Base-by-base conservation (phyloP, 2,797 vertebrate species). In the Discoglossus pictus region DNA sequence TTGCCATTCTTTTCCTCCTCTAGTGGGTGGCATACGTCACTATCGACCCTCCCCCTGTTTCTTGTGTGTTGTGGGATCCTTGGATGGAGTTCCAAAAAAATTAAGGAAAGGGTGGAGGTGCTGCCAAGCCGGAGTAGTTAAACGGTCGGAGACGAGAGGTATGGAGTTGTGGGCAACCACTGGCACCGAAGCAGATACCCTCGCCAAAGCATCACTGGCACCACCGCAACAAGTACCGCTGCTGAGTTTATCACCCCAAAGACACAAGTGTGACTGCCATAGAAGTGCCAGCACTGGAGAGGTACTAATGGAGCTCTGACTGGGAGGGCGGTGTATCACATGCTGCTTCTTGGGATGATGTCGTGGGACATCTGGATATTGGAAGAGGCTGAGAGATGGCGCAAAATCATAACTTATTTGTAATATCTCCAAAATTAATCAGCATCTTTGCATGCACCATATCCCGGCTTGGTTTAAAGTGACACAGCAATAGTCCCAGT, bases 301-400 rank as follows among this genome's bases (percentile, higher is more conserved):
- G 67, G 67, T 69, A 69, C 50, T 58, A 27, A 43, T 50, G 48
- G 38, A 39, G 5, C n/a, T n/a, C n/a, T n/a, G n/a, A n/a, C n/a
- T n/a, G n/a, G n/a, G 38, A n/a, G 3, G 2, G 21, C 18, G 46
- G 34, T 10, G 27, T 15, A 12, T 27, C 6, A 47, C 31, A 23
- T 62, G 47, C 11, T 27, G 36, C 13, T 16, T 43, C 13, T 43
- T 43, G 18, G 20, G 17, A 7, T 21, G 5, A 46, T 46, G 43
- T 20, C 13, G n/a, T n/a, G n/a, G n/a, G n/a, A n/a, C n/a, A n/a
- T n/a, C n/a, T n/a, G n/a, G n/a, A n/a, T n/a, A n/a, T n/a, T n/a
- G n/a, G n/a, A n/a, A n/a, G n/a, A n/a, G n/a, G n/a, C n/a, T n/a
- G n/a, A n/a, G n/a, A n/a, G n/a, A n/a, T n/a, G n/a, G n/a, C n/a